These are phyloP conservation scores for Spilosoma lubricipeda DNA, from an alignment of 2,888 invertebrate genomes.

Conservation along the genomic window DNA sequence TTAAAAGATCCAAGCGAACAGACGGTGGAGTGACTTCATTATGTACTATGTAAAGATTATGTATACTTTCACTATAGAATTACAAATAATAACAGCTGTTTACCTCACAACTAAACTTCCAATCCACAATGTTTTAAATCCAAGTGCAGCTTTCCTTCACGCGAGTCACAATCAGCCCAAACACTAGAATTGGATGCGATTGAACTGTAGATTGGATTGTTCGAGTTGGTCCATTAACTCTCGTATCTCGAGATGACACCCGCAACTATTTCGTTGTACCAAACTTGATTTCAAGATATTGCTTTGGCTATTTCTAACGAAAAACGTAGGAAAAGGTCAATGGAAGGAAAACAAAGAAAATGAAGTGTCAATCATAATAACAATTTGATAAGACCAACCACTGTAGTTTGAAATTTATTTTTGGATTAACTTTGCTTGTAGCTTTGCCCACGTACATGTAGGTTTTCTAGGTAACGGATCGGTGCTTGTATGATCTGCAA, in stretches of 20 bases:
- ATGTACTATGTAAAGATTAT: no score
- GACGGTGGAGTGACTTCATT: no score
- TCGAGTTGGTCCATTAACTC: conserved; percentile 25
- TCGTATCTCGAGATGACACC: conserved; percentile 8
- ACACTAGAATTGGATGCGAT: conserved; percentile 33
- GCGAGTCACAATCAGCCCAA: conserved; percentile 43
- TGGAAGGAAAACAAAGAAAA: neutral
- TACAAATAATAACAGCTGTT: neutral
- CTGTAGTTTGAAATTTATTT: neutral
- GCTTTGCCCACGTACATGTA: no score
- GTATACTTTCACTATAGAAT: neutral
- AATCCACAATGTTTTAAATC: conserved; percentile 24
- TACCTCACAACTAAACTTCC: neutral
- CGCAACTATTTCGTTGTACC: neutral
- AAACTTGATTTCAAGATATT: conserved; percentile 7
- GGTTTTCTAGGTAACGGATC: no score
- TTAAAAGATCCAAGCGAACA: no score
- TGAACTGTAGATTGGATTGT: conserved; percentile 40
- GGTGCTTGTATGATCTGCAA: no score
- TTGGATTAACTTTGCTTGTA: neutral
- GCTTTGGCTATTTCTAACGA: neutral
- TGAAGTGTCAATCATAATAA: neutral
- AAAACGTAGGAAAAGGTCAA: neutral
- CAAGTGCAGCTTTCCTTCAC: conserved; percentile 20
- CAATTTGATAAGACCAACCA: neutral